phyloP scores from a whole-genome alignment of 2,113 vertebrate species.

The Chascanopsetta lugubris region DNA sequence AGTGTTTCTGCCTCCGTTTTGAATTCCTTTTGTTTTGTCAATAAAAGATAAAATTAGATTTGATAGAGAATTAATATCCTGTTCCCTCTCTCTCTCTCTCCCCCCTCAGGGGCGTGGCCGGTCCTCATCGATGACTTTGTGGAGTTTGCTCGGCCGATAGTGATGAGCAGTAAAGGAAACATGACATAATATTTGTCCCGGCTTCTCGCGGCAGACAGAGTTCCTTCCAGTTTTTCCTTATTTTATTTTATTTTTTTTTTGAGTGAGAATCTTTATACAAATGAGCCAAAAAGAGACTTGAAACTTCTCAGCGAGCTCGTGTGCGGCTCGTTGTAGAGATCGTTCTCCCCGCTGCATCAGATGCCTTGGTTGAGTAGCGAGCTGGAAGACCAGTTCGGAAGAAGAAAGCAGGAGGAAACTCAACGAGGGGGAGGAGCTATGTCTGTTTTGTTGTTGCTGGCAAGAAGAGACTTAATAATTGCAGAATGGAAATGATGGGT shows the following conservation, averaged over 20 bases:
- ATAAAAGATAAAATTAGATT: too few relatives aligned
- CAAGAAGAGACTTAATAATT: slow-evolving; percentile 30
- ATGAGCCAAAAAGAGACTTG: slow-evolving; percentile 75
- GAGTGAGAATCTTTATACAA: slow-evolving; percentile 68
- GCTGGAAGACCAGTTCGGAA: slow-evolving; percentile 27
- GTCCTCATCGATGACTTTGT: slow-evolving; percentile 97
- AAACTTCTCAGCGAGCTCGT: slow-evolving; percentile 60
- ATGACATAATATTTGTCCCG: slow-evolving; percentile 73
- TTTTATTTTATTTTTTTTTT: too few relatives aligned
- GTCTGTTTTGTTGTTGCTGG: slow-evolving; percentile 21
- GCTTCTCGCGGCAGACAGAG: slow-evolving; percentile 29
- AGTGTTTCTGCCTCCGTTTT: too few relatives aligned
- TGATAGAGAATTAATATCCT: neutral
- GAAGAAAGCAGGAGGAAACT: slow-evolving; percentile 35
- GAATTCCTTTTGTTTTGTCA: too few relatives aligned
- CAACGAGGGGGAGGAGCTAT: slow-evolving; percentile 23
- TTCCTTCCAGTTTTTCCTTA: slow-evolving; percentile 51
- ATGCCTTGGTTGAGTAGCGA: slow-evolving; percentile 43
- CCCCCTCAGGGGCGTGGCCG: slow-evolving; percentile 92
- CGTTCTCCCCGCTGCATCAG: slow-evolving; percentile 58
- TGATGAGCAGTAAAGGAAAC: slow-evolving; percentile 85
- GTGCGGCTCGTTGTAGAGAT: slow-evolving; percentile 61
- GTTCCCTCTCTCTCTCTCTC: too few relatives aligned
- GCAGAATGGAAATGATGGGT: slow-evolving; percentile 38
- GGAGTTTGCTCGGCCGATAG: slow-evolving; percentile 92